Percentiles rank a stretch among this genome's conserved stretches.
Conservation (phyloP, 2,888 invertebrate species). For the Conchocele bisecta region DNA sequence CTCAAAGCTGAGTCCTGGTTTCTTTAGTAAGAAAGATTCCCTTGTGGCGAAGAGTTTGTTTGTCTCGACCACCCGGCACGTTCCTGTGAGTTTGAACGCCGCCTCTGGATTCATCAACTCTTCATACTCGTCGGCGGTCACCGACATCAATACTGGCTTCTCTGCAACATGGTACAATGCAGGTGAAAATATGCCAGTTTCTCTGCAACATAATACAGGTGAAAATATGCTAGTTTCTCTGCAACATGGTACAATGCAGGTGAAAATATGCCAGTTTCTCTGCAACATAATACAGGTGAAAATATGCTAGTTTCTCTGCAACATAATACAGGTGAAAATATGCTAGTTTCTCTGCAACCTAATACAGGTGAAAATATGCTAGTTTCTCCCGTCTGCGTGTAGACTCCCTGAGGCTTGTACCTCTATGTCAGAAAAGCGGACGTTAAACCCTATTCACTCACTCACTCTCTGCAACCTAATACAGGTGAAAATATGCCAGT, state of each 20-base stretch:
- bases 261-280: too few relatives aligned
- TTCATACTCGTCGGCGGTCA: slow-evolving; percentile 60
- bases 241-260: too few relatives aligned
- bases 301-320: neutral
- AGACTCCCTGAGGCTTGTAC: too few relatives aligned
- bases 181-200: too few relatives aligned
- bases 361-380: too few relatives aligned
- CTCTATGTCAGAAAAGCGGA: too few relatives aligned
- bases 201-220: neutral
- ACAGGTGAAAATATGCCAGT: too few relatives aligned
- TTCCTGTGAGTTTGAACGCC: slow-evolving; percentile 61
- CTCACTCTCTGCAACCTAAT: too few relatives aligned
- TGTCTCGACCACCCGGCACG: slow-evolving; percentile 64
- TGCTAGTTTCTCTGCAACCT: too few relatives aligned
- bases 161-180: slow-evolving; percentile 44
- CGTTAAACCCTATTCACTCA: too few relatives aligned
- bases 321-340: too few relatives aligned
- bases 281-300: neutral
- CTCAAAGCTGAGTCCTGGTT: slow-evolving; percentile 64
- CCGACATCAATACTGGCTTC: slow-evolving; percentile 45
- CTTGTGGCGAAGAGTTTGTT: slow-evolving; percentile 55
- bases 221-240: neutral
- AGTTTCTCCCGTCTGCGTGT: too few relatives aligned
- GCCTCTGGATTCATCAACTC: slow-evolving; percentile 68
- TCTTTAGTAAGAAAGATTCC: slow-evolving; percentile 62